These are phyloP conservation scores for Salminus brasiliensis DNA, from an alignment of 2,113 vertebrate species.

Conservation along the genomic window DNA sequence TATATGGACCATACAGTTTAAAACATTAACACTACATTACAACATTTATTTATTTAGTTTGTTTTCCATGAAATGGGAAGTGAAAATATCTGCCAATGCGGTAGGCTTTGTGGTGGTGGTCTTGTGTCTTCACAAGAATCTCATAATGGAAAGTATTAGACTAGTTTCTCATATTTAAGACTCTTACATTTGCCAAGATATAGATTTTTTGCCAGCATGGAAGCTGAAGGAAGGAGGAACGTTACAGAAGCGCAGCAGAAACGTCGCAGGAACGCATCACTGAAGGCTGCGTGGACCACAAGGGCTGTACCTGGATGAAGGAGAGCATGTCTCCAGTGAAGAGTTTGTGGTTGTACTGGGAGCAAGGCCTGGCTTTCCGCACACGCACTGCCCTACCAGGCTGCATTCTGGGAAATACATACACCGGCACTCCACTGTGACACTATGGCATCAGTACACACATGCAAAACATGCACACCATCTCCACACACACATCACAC, in stretches of 20 bases:
- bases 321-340: constrained; percentile 84
- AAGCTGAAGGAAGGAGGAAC: constrained; percentile 23
- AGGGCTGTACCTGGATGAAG: constrained; percentile 80
- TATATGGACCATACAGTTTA: too few relatives aligned
- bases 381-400: constrained; percentile 76
- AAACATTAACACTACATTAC: too few relatives aligned
- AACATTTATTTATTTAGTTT: too few relatives aligned
- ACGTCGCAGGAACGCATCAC: constrained; percentile 32
- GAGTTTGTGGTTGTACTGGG: constrained; percentile 84
- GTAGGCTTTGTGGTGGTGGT: too few relatives aligned
- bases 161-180: not conserved
- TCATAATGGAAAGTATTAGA: not conserved
- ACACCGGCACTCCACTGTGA: constrained; percentile 60
- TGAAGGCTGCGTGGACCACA: constrained; percentile 36
- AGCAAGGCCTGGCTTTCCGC: constrained; percentile 78
- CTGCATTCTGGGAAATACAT: constrained; percentile 78
- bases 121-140: not conserved
- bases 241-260: constrained; percentile 45
- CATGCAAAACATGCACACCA: constrained; percentile 42
- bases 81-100: not conserved
- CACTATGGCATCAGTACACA: constrained; percentile 49
- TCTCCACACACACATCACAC: constrained; percentile 45
- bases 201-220: not conserved
- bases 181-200: not conserved
- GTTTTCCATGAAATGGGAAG: not conserved